Base-by-base conservation (phyloP, 2,888 invertebrate species). In the Eupelmus urozonus region DNA sequence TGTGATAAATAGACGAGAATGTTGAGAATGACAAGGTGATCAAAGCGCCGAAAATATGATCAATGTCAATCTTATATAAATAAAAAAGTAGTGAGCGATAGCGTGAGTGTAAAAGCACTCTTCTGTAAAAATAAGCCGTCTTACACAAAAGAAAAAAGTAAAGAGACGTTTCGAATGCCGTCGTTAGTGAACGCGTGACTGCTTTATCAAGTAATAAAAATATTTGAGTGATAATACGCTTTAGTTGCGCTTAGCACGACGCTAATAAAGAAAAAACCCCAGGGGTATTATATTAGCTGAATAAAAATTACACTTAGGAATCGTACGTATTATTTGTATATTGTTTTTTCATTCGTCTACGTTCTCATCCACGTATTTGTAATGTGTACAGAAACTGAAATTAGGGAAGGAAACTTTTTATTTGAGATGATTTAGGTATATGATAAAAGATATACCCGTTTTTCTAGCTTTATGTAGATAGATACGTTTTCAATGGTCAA, bases 401-500 rank as follows among this genome's bases (percentile, higher is more conserved):
- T 69, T 66, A 67, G 60, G 53, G 27, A 55, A 78, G 42, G n/a
- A 34, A 53, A 45, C 2, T 66, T 75, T 78, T 78, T 51, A 42
- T 78, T 75, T 63, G 1, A 29, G 7, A 65, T 78, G 27, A 78
- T 78, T 78, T 78, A 18, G 74, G 75, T 62, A 71, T 75, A 75
- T 75, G 13, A 13, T 71, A 71, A 25, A 65, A 45, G 29, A 65
- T 72, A 76, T 73, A 66, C 76, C 76, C 55, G 20, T 78, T 53
- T 49, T 78, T 72, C 75, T 78, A 88, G 85, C 84, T 88, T 86
- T 87, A 86, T 82, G 83, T 88, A 88, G 84, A 81, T 88, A 88
- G 86, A 85, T 79, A 82, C 83, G 82, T 87, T 89, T 86, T 87
- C 83, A 85, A 87, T 84, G 83, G 84, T 89, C 89, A 87, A 89